Evolutionary conservation across 2,888 invertebrate species (phyloP), one percentile per base, ranked within the genome.

Genomic region (Melitaea athalia): DNA sequence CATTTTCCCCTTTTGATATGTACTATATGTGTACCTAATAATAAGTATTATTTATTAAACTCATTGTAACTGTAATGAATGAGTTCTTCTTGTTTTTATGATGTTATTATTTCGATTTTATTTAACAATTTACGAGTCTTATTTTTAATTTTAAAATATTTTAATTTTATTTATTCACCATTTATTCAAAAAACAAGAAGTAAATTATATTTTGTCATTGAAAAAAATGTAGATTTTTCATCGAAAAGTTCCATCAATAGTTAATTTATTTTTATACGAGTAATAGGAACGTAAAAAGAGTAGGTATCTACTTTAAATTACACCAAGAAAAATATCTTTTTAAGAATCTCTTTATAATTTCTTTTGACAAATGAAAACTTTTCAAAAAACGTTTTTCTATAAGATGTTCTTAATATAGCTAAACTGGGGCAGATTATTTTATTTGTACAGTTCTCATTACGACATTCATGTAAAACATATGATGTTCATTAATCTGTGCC

Each of bases 1-100:
- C 79, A 79, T 82, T 76, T 38, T 76, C 74, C 75, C 79, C 76
- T 68, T 72, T 69, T 76, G 74, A 77, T 75, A 74, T 76, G 74
- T n/a, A n/a, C 76, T 70, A 63, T 61, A 63, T 70, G 65, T 45
- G 55, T 33, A 63, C 49, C 68, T 73, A 75, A 73, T 74, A 71
- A 64, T 57, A n/a, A n/a, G n/a, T n/a, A 49, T 62, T 49, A 72
- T 74, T 75, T 75, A 74, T 73, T 68, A 64, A 69, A 70, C 70
- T 65, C 67, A 63, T 59, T 65, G 59, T 24, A 38, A 45, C 31
- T 60, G 24, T 45, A 57, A 57, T 47, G 24, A 45, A 45, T 45
- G 45, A 0, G 14, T 45, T 12, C 4, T 45, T 8, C 14, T n/a
- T 49, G 47, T 49, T 49, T 49, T 49, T 14, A 49, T 49, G 6